phyloP scores from a whole-genome alignment of 2,113 vertebrate species.

The Rhineura floridana region DNA sequence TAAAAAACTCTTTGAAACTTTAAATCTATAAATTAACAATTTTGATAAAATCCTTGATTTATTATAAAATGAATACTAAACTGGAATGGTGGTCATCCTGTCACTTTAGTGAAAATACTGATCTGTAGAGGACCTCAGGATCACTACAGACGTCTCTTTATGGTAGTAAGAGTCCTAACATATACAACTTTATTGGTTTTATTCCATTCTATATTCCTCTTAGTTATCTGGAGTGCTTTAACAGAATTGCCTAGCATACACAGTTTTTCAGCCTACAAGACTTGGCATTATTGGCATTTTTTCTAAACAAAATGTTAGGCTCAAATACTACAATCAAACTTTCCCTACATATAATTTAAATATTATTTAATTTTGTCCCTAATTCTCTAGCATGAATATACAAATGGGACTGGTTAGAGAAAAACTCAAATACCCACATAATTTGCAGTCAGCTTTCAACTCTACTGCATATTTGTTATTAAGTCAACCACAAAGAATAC shows the following conservation, averaged over 20 bases:
- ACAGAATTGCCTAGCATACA: not conserved
- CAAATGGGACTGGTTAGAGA: conserved; percentile 43
- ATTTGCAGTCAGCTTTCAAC: conserved; percentile 65
- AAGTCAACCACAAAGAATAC: conserved; percentile 73
- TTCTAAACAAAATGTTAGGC: not conserved
- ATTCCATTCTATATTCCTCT: not conserved
- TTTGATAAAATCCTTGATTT: conserved; percentile 63
- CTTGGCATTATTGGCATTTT: not conserved
- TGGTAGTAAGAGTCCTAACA: conserved; percentile 31
- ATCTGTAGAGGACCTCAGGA: conserved; percentile 49
- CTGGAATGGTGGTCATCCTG: conserved; percentile 59
- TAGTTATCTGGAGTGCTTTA: conserved; percentile 31
- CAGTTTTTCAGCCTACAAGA: conserved; percentile 4
- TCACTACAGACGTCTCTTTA: conserved; percentile 32
- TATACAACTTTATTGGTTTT: conserved; percentile 1
- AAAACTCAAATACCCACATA: not conserved
- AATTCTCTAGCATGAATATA: conserved; percentile 59
- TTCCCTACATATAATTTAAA: conserved; percentile 41
- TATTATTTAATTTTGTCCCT: conserved; percentile 42
- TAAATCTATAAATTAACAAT: conserved; percentile 71
- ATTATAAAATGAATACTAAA: conserved; percentile 45
- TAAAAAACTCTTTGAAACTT: conserved; percentile 56
- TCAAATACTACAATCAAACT: conserved; percentile 34
- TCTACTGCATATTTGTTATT: conserved; percentile 59
- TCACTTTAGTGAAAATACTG: conserved; percentile 44